phyloP scores from a whole-genome alignment of 2,797 vertebrate species.

The Sebastes iracundus region DNA sequence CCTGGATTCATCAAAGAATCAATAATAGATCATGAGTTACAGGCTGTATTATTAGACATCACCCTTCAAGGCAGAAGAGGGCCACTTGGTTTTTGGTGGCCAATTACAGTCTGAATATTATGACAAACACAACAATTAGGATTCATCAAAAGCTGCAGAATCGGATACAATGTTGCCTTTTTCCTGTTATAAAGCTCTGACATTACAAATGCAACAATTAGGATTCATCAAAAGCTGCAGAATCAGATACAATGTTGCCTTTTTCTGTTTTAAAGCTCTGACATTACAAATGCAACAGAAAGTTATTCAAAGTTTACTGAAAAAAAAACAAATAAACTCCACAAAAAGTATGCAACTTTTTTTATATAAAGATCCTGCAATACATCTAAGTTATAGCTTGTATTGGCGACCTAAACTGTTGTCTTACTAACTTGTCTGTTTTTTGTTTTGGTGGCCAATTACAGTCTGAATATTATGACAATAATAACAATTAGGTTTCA shows the following conservation, averaged over 20 bases:
- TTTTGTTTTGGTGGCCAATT: conserved; percentile 3
- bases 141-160: neutral
- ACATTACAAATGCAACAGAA: neutral
- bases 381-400: neutral
- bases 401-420: neutral
- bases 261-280: neutral
- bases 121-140: conserved; percentile 14
- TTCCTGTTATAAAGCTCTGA: neutral
- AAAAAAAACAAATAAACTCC: neutral
- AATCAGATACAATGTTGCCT: neutral
- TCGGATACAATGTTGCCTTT: neutral
- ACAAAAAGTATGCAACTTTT: neutral
- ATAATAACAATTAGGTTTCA: neutral
- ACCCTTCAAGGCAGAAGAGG: neutral
- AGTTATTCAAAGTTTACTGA: neutral
- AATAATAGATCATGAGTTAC: conserved; percentile 39
- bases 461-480: conserved; percentile 24
- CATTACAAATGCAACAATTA: neutral
- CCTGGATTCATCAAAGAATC: conserved; percentile 56
- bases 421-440: neutral
- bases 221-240: neutral
- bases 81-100: neutral
- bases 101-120: conserved; percentile 33
- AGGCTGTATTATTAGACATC: conserved; percentile 8
- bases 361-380: neutral